A percentile compares a stretch with the other conserved stretches of the same genome.
Evolutionary conservation across 2,888 invertebrate species (phyloP).

Genomic region (Stenotaenia linearis): DNA sequence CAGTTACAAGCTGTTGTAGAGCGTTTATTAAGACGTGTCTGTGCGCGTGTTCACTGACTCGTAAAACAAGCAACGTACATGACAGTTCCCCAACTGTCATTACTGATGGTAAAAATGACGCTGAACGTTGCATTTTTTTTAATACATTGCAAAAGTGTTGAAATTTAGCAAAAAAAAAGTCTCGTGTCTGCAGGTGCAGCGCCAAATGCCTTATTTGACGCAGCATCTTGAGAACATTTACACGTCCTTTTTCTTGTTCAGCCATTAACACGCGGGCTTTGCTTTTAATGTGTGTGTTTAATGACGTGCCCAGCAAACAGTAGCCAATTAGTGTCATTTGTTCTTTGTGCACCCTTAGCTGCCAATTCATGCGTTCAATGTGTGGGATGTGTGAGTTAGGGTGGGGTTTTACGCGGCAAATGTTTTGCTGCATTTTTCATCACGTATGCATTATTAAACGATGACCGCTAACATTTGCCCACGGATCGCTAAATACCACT

Average conservation of each 20-base stretch:
- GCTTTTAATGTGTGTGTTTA: slow-evolving; percentile 26
- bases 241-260: slow-evolving; percentile 17
- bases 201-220: neutral
- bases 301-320: slow-evolving; percentile 14
- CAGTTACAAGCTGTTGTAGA: neutral
- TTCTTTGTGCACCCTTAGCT: slow-evolving; percentile 1
- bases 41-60: neutral
- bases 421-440: neutral
- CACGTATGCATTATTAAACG: neutral
- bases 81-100: slow-evolving; percentile 6
- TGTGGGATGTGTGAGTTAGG: neutral
- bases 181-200: neutral
- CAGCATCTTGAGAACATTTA: slow-evolving; percentile 20
- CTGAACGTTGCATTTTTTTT: slow-evolving; percentile 10
- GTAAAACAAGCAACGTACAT: neutral
- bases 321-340: slow-evolving; percentile 22
- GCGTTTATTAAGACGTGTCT: slow-evolving; percentile 21
- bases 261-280: slow-evolving; percentile 19
- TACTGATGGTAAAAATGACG: neutral
- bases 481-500: no score
- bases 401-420: neutral
- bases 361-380: neutral
- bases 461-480: neutral
- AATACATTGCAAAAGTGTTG: neutral
- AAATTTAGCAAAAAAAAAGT: neutral